Conservation (phyloP, 2,888 invertebrate genomes). For the Odontocolon sp. region DNA sequence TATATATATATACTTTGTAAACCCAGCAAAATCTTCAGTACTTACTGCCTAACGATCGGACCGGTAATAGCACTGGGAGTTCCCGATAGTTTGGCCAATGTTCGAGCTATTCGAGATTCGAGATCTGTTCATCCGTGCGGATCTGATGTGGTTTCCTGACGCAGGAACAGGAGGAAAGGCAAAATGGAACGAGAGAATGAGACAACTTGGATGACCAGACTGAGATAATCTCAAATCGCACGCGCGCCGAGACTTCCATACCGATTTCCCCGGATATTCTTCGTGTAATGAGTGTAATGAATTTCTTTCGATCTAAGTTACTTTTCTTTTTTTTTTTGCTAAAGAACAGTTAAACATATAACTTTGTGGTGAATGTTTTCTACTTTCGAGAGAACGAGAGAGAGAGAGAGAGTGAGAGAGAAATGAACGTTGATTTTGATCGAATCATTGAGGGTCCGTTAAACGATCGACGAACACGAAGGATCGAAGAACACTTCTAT, state of each 20-base stretch:
- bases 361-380: no score
- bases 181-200: background rate
- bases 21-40: no score
- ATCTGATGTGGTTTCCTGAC: slow-evolving; percentile 28
- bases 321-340: background rate
- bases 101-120: slow-evolving; percentile 26
- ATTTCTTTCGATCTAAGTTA: background rate
- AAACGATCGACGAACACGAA: no score
- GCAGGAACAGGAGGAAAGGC: background rate
- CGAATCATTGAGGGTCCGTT: no score
- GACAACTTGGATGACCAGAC: slow-evolving; percentile 15
- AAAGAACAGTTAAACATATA: background rate
- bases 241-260: background rate
- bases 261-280: slow-evolving; percentile 15
- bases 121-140: slow-evolving; percentile 45
- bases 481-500: no score
- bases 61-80: slow-evolving; percentile 33
- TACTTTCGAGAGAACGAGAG: no score
- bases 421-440: no score
- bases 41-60: slow-evolving; percentile 30
- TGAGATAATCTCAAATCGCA: background rate
- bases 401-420: no score
- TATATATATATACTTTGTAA: no score
- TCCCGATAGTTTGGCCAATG: slow-evolving; percentile 44
- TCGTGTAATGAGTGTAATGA: slow-evolving; percentile 7